A percentile compares a stretch with the other conserved stretches of the same genome.
Conservation (phyloP, 1,140 invertebrate genomes). For the Fopius arisanus region DNA sequence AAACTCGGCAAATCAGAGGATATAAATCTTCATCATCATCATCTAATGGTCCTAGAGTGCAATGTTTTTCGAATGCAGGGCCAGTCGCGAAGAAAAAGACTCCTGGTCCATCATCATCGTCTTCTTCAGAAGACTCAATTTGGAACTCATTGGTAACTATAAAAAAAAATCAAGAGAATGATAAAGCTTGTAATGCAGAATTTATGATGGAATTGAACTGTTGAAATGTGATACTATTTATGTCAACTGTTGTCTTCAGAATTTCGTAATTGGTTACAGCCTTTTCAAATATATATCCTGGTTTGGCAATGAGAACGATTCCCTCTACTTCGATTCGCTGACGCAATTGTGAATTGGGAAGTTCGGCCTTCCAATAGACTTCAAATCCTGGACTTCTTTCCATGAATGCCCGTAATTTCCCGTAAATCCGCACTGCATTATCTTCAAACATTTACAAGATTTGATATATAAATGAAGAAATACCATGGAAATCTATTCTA, state of each 20-base stretch:
- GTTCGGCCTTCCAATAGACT: conserved; percentile 68
- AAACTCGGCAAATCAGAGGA: conserved; percentile 70
- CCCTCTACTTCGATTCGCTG: conserved; percentile 68
- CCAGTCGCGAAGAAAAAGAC: conserved; percentile 77
- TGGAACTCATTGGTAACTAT: conserved; percentile 56
- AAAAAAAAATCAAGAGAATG: conserved; percentile 38
- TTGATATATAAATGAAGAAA: too few relatives aligned
- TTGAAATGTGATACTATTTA: conserved; percentile 58
- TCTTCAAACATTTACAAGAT: conserved; percentile 56
- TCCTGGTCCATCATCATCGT: conserved; percentile 65
- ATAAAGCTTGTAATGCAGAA: too few relatives aligned
- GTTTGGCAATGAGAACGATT: conserved; percentile 68
- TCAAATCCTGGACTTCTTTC: conserved; percentile 59
- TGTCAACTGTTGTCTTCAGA: conserved; percentile 62
- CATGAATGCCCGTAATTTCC: conserved; percentile 61
- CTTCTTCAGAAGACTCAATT: conserved; percentile 72
- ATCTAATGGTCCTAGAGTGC: conserved; percentile 67
- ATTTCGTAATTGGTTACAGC: conserved; percentile 56
- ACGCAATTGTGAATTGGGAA: conserved; percentile 69
- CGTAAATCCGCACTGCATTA: conserved; percentile 63
- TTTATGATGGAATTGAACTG: too few relatives aligned
- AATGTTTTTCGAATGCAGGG: conserved; percentile 68
- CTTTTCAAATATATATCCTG: conserved; percentile 68
- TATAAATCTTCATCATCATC: conserved; percentile 75
- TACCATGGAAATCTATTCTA: too few relatives aligned